Evolutionary conservation across 1,140 invertebrate species (phyloP), one percentile per base, ranked within the genome.

Genomic region (Trypoxylus dichotomus): DNA sequence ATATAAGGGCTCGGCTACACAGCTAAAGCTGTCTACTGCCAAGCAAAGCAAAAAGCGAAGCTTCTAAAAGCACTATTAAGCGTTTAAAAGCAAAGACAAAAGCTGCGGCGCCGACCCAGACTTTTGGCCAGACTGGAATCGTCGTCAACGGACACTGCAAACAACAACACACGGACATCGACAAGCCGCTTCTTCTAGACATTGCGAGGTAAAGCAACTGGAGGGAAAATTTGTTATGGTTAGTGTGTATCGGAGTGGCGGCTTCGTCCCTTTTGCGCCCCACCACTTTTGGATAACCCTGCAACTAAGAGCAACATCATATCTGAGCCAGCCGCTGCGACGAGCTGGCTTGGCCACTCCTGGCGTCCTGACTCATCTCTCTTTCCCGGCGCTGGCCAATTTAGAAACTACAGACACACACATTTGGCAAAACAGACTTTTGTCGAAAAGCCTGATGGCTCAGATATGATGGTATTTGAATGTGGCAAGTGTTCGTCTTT

Each of bases 381-480:
- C 47, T 75, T 75, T 76, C 78, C 78, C 78, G 75, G 60, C 72
- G 73, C 75, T 79, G 54, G 79, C n/a, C 37, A 74, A 75, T 75
- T 78, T 75, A 41, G 72, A 78, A 71, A 75, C 60, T 68, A 68
- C 47, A 37, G 32, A 54, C 47, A 54, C 47, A 54, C 84, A 82
- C 79, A 84, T 86, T 85, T 87, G 86, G 83, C 83, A 83, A 85
- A 19, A 82, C 83, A 42, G 54, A 25, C 41, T 74, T 27, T 74
- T 25, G 32, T 54, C 47, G 25, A 19, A 47, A 54, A 75, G 60
- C 83, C 85, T 88, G 81, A 82, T 90, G 90, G 89, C 90, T 91
- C 90, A 91, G 90, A 90, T 90, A 91, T 90, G 89, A 91, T 90
- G 88, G 87, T 86, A 88, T 90, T 90, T 90, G 89, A 90, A 83